phyloP scores from a whole-genome alignment of 2,888 invertebrate species.

The Pyrgus malvae region DNA sequence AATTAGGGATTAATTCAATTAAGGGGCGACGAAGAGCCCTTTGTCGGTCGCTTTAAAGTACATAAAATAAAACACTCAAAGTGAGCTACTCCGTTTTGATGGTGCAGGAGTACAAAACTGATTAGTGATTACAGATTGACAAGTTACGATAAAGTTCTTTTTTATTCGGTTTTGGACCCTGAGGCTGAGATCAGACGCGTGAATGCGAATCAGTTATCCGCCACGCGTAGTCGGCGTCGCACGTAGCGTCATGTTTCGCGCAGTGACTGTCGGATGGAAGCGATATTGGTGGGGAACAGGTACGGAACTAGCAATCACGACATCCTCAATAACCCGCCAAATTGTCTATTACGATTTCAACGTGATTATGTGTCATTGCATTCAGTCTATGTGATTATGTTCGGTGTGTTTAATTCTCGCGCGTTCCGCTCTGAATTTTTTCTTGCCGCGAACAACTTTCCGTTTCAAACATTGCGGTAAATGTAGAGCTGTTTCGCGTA shows the following conservation, averaged over 20 bases:
- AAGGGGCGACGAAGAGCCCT: conserved; percentile 59
- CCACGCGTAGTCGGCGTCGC: conserved; percentile 63
- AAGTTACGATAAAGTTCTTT: conserved; percentile 6
- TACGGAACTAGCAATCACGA: conserved; percentile 67
- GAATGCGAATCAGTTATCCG: conserved; percentile 56
- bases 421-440: conserved; percentile 24
- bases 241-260: conserved; percentile 72
- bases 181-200: conserved; percentile 20
- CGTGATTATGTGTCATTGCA: conserved; percentile 20
- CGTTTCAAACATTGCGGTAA: neutral
- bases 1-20: conserved; percentile 79
- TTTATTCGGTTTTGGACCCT: neutral
- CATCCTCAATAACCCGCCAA: conserved; percentile 60
- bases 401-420: conserved; percentile 21
- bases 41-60: conserved; percentile 45
- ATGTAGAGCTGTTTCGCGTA: conserved; percentile 13
- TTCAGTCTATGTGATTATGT: conserved; percentile 6
- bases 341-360: conserved; percentile 45
- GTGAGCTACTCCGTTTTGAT: neutral
- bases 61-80: conserved; percentile 1
- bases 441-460: conserved; percentile 19
- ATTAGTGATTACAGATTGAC: conserved; percentile 12
- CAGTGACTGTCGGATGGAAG: conserved; percentile 73
- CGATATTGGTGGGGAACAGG: conserved; percentile 80
- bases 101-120: too few species aligned